phyloP scores from a whole-genome alignment of 2,797 vertebrate species.

The Acestrorhynchus altus region DNA sequence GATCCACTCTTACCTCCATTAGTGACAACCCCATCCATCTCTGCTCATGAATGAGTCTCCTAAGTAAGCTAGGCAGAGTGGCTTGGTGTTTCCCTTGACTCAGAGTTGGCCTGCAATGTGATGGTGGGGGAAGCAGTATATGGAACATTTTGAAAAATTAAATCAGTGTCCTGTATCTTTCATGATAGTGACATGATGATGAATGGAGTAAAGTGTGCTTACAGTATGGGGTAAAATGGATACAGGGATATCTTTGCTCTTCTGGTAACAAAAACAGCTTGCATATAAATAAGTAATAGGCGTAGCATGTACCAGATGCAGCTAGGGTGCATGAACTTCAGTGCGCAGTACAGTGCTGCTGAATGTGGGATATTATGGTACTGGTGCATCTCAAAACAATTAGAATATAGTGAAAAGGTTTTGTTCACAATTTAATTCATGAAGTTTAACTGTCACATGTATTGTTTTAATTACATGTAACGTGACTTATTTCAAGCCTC shows the following conservation, averaged over 20 bases:
- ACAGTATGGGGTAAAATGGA: neutral
- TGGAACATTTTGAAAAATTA: conserved; percentile 14
- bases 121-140: conserved; percentile 3
- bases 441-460: too few species aligned
- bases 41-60: neutral
- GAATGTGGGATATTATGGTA: too few species aligned
- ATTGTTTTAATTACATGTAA: too few species aligned
- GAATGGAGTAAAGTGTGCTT: neutral
- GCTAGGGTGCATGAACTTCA: too few species aligned
- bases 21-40: conserved; percentile 35
- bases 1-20: conserved; percentile 20
- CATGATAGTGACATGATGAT: conserved; percentile 24
- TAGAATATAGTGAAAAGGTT: too few species aligned
- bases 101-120: conserved; percentile 20
- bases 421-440: too few species aligned
- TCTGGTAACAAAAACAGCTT: neutral
- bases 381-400: too few species aligned
- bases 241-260: neutral
- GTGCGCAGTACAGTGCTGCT: neutral
- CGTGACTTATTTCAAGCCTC: too few species aligned
- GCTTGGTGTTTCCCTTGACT: conserved; percentile 15
- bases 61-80: conserved; percentile 27
- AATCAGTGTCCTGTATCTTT: conserved; percentile 15
- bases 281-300: neutral
- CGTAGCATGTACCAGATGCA: neutral